phyloP scores from a whole-genome alignment of 2,113 vertebrate genomes.

The Hydrochoerus hydrochaeris region DNA sequence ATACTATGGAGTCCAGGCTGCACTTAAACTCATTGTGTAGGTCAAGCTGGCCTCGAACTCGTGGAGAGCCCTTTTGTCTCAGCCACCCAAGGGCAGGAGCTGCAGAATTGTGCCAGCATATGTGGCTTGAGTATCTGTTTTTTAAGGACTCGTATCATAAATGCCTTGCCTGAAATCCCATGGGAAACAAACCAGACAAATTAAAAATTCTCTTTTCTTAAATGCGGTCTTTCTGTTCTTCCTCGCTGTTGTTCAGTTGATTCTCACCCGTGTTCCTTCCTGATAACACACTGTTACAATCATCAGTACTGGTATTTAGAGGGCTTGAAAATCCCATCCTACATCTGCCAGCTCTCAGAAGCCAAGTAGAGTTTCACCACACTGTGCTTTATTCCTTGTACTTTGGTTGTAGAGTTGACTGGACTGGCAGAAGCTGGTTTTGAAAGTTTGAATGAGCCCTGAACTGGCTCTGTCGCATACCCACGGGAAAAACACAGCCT shows the following conservation, averaged over 20 bases:
- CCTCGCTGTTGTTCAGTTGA: neutral
- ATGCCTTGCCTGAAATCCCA: neutral
- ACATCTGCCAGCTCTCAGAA: neutral
- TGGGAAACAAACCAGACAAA: neutral
- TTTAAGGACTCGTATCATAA: slow-evolving; percentile 10
- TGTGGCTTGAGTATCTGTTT: neutral
- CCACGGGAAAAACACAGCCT: neutral
- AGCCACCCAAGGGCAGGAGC: neutral
- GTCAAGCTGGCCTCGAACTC: too few relatives aligned
- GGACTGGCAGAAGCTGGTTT: neutral
- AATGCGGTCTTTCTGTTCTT: neutral
- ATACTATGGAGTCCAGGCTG: neutral
- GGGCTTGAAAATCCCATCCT: neutral
- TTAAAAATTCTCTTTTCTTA: neutral
- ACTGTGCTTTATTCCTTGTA: neutral
- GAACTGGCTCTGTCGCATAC: neutral
- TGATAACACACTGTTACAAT: neutral
- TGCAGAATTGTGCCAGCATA: neutral
- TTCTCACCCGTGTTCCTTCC: neutral
- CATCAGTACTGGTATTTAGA: neutral
- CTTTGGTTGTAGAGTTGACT: neutral
- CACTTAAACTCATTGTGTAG: neutral
- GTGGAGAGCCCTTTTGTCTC: neutral
- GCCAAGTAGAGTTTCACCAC: neutral
- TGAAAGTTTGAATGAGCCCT: neutral